Evolutionary conservation across 2,888 invertebrate species (phyloP).

Genomic region (Spilarctia lutea): DNA sequence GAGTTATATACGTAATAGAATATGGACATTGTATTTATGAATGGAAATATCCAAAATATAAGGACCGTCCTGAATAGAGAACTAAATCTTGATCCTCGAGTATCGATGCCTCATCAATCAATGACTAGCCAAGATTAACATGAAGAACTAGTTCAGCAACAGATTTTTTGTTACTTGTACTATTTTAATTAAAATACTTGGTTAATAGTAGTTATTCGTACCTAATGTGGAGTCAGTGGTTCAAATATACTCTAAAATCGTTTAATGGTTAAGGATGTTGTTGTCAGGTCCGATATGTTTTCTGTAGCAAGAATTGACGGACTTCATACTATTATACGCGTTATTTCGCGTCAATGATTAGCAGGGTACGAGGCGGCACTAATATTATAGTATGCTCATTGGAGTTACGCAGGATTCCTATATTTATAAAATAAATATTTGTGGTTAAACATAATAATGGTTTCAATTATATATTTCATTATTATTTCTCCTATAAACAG

Average conservation of each 20-base stretch:
- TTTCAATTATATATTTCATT: too few species aligned
- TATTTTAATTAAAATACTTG: too few species aligned
- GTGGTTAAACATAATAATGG: background rate
- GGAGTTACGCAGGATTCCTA: background rate
- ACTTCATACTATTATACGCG: background rate
- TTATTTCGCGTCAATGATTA: background rate
- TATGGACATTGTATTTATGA: background rate
- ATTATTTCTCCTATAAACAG: too few species aligned
- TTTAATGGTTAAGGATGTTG: background rate
- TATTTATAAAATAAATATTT: background rate
- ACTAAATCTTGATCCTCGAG: background rate
- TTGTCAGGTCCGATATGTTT: background rate
- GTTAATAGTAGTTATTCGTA: too few species aligned
- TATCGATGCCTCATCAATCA: background rate
- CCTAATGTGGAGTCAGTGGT: too few species aligned
- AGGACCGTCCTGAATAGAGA: background rate
- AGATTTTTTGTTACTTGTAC: background rate
- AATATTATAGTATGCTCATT: background rate
- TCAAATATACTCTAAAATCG: too few species aligned
- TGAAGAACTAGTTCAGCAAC: background rate
- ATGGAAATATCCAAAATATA: background rate
- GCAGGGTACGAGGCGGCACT: background rate
- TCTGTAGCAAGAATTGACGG: background rate
- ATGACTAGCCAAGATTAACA: background rate
- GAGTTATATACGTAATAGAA: background rate